Conservation (phyloP, 2,113 vertebrate species). For the Merops nubicus region DNA sequence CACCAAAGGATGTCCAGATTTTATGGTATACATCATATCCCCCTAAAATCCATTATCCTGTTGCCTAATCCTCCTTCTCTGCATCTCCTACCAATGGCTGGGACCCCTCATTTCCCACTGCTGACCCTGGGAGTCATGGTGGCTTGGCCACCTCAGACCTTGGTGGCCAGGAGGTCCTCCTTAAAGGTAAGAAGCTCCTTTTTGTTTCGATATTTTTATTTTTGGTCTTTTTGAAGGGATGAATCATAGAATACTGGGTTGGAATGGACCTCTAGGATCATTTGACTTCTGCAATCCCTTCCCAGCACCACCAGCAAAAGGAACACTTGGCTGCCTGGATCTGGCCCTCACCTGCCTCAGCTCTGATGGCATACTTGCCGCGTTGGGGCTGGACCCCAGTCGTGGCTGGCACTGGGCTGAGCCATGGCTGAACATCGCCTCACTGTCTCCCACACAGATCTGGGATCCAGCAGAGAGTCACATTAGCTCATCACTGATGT, state of each 20-base stretch:
- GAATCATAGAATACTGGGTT: background rate
- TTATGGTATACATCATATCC: background rate
- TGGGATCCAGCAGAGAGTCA: background rate
- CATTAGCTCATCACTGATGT: slow-evolving; percentile 10
- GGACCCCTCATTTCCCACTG: background rate
- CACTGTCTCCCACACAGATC: slow-evolving; percentile 1
- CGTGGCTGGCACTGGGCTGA: accelerated
- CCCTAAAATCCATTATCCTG: background rate
- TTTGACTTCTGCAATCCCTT: background rate
- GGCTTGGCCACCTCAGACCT: background rate
- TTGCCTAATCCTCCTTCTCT: background rate
- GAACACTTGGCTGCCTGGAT: background rate
- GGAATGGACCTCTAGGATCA: background rate
- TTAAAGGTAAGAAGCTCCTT: background rate
- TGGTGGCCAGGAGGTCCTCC: background rate
- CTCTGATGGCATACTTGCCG: accelerated
- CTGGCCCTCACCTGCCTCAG: background rate
- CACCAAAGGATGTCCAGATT: background rate
- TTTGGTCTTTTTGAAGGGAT: background rate
- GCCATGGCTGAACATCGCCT: background rate
- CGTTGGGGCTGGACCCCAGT: background rate
- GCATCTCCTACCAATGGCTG: accelerated
- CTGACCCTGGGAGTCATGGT: background rate
- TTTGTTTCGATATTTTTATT: background rate
- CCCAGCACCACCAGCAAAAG: background rate